Evolutionary conservation across 1,140 invertebrate genomes (phyloP), one percentile per base, ranked within the genome.

Genomic region (Neodiprion pinetum): DNA sequence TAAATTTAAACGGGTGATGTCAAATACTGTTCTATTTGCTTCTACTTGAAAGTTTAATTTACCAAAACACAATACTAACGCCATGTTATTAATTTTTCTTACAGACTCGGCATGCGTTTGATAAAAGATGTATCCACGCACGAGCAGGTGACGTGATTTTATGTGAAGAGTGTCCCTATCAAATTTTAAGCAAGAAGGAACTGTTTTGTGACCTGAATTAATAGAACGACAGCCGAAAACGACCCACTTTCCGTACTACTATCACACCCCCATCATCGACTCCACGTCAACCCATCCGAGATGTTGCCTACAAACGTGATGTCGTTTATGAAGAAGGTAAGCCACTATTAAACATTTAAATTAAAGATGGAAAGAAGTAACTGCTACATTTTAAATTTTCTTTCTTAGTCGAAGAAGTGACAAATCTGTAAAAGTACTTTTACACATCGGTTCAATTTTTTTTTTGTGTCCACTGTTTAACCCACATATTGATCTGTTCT

Each of bases 291-390:
- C 28, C 28, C 11, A 5, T 4, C n/a, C 53, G n/a, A 76, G 74
- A 95, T 95, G 93, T 90, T 94, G 90, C 93, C 93, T 78, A 93
- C 92, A 76, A 94, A 94, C 85, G 93, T 95, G 78, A 93, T 94
- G 91, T 94, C 93, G 79, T 94, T 95, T 86, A 93, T 95, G 91
- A 95, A 95, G 83, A 95, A 95, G 93, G 94, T 95, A 83, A 91
- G 90, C 87, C 65, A 66, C 14, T 21, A 9, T 0, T 73, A 17
- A 40, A 73, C 53, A 49, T 23, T 72, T 75, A 49, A 21, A n/a
- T 68, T 14, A 65, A n/a, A 73, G 7, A 74, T 71, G 17, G 9
- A 74, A 70, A 21, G 14, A 70, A 74, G 71, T 70, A 75, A 78
- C 75, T 17, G 17, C 53, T 73, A 48, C 5, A 28, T 28, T 11